Conservation (phyloP, 2,888 invertebrate species). For the Dasysyrphus tricinctus region DNA sequence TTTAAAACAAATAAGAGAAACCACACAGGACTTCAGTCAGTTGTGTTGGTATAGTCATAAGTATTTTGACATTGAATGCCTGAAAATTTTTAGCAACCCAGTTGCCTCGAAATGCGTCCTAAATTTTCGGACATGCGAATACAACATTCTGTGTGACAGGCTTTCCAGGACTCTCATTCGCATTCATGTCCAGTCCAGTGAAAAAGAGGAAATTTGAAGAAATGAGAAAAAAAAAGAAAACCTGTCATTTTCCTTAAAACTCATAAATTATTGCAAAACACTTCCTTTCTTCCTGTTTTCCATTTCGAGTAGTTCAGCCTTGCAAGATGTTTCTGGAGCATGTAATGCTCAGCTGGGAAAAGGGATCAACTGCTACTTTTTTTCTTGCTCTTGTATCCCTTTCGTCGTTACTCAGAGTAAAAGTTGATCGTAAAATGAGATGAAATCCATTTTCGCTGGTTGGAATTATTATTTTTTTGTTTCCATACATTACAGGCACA, state of each 20-base stretch:
- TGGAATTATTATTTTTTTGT: constrained; percentile 41
- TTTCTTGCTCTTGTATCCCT: constrained; percentile 12
- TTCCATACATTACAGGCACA: background rate
- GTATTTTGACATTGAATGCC: constrained; percentile 65
- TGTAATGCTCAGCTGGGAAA: constrained; percentile 25
- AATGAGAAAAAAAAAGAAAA: constrained; percentile 26
- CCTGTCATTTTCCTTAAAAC: constrained; percentile 48
- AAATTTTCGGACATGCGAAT: constrained; percentile 50
- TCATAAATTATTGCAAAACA: constrained; percentile 60
- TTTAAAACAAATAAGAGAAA: constrained; percentile 21
- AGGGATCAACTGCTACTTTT: constrained; percentile 27
- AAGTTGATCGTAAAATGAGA: constrained; percentile 53
- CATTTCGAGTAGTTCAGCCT: constrained; percentile 17
- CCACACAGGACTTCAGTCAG: constrained; percentile 9
- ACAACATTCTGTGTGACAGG: constrained; percentile 11
- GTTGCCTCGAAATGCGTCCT: constrained; percentile 50
- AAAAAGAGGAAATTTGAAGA: constrained; percentile 22
- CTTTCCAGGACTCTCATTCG: constrained; percentile 36
- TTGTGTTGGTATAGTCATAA: background rate
- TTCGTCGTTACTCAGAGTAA: constrained; percentile 43
- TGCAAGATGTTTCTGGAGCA: constrained; percentile 39
- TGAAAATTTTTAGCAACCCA: constrained; percentile 39
- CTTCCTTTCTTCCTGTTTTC: constrained; percentile 30
- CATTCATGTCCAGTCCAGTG: constrained; percentile 39
- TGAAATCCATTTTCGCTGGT: constrained; percentile 43